A percentile compares a stretch with the other conserved stretches of the same genome.
These are phyloP conservation scores for Clitarchus hookeri DNA, from an alignment of 2,888 invertebrate genomes.

Conservation along the genomic window DNA sequence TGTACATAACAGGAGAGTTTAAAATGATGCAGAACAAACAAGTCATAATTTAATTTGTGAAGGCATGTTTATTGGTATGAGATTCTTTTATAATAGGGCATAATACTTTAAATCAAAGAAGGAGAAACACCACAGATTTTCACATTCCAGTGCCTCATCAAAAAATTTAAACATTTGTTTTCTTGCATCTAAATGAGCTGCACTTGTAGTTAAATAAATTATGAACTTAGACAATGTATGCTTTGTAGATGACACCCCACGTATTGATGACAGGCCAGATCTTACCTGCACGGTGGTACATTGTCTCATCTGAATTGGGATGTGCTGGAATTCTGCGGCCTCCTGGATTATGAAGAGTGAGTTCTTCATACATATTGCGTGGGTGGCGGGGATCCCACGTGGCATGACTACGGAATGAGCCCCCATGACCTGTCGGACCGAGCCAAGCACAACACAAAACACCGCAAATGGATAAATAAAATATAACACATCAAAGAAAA, in stretches of 20 bases:
- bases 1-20: too few relatives aligned
- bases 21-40: too few relatives aligned
- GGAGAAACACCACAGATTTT: background rate
- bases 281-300: slow-evolving; percentile 57
- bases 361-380: slow-evolving; percentile 87
- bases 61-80: too few relatives aligned
- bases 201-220: background rate
- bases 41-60: too few relatives aligned
- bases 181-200: background rate
- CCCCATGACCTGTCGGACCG: slow-evolving; percentile 54
- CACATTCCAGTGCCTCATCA: background rate
- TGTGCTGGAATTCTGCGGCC: slow-evolving; percentile 42
- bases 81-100: too few relatives aligned
- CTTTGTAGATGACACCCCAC: background rate
- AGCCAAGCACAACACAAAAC: slow-evolving; percentile 30
- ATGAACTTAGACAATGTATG: background rate
- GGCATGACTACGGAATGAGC: slow-evolving; percentile 59
- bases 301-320: slow-evolving; percentile 68
- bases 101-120: background rate
- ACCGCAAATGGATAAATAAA: slow-evolving; percentile 32
- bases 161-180: background rate
- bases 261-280: background rate
- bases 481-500: background rate
- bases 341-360: slow-evolving; percentile 67
- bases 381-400: slow-evolving; percentile 90